These are phyloP conservation scores for Cliona cf. orientalis DNA, from an alignment of 37 sponge, comb jelly and placozoan species.

Conservation along the genomic window DNA sequence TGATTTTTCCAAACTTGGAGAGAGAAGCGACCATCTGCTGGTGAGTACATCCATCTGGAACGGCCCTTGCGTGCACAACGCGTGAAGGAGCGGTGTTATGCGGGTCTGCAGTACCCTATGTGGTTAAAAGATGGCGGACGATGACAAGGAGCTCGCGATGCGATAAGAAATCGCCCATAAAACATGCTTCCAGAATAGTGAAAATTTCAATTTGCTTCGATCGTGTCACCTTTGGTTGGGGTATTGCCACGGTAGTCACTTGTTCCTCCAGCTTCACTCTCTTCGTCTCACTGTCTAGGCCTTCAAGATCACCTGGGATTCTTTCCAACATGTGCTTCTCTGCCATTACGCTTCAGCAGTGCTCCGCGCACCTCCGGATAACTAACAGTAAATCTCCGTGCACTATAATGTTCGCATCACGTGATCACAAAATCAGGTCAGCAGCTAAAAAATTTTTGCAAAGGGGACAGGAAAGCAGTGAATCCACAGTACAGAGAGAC, in stretches of 20 bases:
- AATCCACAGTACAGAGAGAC: neutral
- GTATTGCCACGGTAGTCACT: neutral
- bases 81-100: constrained; percentile 89
- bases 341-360: constrained; percentile 59
- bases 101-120: constrained; percentile 61
- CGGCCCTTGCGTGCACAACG: constrained; percentile 88
- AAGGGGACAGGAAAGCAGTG: neutral
- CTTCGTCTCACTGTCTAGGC: constrained; percentile 57
- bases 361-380: neutral
- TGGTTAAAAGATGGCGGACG: neutral
- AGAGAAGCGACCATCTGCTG: constrained; percentile 67
- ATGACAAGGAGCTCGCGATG: neutral
- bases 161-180: neutral
- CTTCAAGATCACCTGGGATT: constrained; percentile 25
- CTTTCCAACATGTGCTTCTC: constrained; percentile 82
- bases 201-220: no score
- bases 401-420: neutral
- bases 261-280: constrained; percentile 83
- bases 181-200: neutral
- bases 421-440: neutral
- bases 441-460: neutral
- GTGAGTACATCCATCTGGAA: constrained; percentile 91
- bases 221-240: constrained; percentile 9
- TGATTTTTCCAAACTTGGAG: constrained; percentile 77
- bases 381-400: neutral